phyloP scores from a whole-genome alignment of 2,888 invertebrate genomes.

The Caradrina kadenii region DNA sequence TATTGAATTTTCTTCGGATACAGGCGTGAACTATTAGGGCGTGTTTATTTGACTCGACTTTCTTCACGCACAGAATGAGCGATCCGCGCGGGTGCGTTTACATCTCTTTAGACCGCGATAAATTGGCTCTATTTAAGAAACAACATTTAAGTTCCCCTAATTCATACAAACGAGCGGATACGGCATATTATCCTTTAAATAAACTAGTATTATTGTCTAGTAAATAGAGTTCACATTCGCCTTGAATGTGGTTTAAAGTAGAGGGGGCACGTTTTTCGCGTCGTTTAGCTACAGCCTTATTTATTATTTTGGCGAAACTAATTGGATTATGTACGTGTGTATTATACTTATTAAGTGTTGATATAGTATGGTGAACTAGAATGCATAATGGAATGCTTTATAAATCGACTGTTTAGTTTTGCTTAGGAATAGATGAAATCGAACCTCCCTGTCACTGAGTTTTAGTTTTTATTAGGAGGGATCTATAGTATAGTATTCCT shows the following conservation, averaged over 20 bases:
- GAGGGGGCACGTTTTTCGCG: not conserved
- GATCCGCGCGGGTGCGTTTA: not conserved
- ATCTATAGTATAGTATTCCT: not conserved
- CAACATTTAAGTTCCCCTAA: not conserved
- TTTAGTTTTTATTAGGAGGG: not conserved
- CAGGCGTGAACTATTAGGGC: slow-evolving; percentile 37
- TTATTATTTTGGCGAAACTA: slow-evolving; percentile 46
- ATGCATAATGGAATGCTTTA: slow-evolving; percentile 9
- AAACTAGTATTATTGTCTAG: not conserved
- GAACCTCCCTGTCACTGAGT: not conserved
- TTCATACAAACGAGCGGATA: not conserved
- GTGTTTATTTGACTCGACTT: slow-evolving; percentile 5
- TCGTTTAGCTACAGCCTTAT: slow-evolving; percentile 25
- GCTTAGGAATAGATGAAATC: not conserved
- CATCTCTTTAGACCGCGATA: no score
- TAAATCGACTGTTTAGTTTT: slow-evolving; percentile 6
- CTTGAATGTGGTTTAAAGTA: not conserved
- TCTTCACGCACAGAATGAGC: not conserved
- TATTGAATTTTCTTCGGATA: slow-evolving; percentile 44
- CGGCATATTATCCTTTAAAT: not conserved
- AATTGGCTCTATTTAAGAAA: not conserved
- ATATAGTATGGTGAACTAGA: slow-evolving; percentile 12
- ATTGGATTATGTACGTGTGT: slow-evolving; percentile 48
- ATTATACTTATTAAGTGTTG: slow-evolving; percentile 33
- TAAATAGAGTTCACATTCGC: not conserved